phyloP scores from a whole-genome alignment of 2,888 invertebrate species.

The Amphipoea oculea region DNA sequence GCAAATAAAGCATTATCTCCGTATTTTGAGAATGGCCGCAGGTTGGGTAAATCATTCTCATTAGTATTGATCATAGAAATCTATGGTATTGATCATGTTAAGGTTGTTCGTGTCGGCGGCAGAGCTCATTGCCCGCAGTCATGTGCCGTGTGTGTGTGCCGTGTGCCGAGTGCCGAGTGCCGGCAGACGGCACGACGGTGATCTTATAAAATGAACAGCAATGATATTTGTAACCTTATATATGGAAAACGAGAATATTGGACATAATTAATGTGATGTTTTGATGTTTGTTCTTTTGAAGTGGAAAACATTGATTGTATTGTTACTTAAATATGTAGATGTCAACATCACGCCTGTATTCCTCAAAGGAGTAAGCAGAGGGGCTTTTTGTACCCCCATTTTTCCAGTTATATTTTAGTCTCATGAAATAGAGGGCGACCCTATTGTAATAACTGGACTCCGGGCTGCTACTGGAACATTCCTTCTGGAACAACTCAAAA shows the following conservation, averaged over 20 bases:
- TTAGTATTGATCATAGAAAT: not conserved
- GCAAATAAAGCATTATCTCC: not conserved
- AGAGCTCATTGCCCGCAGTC: slow-evolving; percentile 2
- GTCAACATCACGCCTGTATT: not conserved
- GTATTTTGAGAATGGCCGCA: not conserved
- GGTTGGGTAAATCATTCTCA: slow-evolving; percentile 3
- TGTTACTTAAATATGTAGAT: not conserved
- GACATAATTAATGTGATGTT: not conserved
- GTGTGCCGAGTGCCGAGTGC: too few species aligned
- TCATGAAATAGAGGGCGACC: not conserved
- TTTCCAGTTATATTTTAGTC: not conserved
- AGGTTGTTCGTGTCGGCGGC: not conserved
- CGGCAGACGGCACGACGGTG: not conserved
- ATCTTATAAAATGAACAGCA: not conserved
- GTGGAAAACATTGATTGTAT: not conserved
- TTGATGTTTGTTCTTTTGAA: not conserved
- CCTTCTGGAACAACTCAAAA: not conserved
- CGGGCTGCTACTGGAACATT: not conserved
- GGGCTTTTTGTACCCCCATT: too few species aligned
- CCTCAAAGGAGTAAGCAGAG: not conserved
- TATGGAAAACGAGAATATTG: not conserved
- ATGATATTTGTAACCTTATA: not conserved
- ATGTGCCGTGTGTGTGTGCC: not conserved
- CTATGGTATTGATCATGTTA: not conserved
- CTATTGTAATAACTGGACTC: too few species aligned